Evolutionary conservation across 2,113 vertebrate species (phyloP).

Genomic region (Dendropsophus ebraccatus): DNA sequence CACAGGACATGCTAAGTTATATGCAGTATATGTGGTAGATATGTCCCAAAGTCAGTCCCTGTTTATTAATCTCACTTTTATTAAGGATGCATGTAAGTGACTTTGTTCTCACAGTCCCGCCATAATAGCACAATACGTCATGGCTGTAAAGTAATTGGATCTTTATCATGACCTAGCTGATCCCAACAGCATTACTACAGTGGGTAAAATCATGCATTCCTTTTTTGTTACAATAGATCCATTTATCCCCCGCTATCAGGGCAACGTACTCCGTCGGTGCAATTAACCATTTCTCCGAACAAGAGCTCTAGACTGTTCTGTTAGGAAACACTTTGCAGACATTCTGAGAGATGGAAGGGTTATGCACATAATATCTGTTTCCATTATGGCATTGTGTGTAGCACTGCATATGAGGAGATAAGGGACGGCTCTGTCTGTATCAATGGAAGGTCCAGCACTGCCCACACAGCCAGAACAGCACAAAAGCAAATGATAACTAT

Average conservation of each 20-base stretch:
- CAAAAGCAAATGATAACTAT: constrained; percentile 56
- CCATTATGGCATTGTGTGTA: constrained; percentile 18
- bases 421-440: constrained; percentile 9
- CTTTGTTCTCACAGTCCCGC: background rate
- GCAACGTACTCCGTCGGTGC: background rate
- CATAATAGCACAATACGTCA: background rate
- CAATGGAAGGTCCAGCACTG: constrained; percentile 28
- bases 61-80: constrained; percentile 11
- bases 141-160: constrained; percentile 11
- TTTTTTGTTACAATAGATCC: constrained; percentile 5
- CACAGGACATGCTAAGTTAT: no score
- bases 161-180: constrained; percentile 17
- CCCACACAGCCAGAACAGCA: constrained; percentile 36
- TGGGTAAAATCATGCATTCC: background rate
- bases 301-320: background rate
- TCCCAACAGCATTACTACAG: constrained; percentile 9
- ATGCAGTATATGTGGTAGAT: no score
- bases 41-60: background rate
- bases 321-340: constrained; percentile 10
- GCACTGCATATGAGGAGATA: constrained; percentile 17
- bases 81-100: background rate
- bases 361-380: constrained; percentile 49
- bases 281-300: constrained; percentile 40
- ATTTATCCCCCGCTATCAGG: constrained; percentile 26
- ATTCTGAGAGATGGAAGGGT: constrained; percentile 9